Percentiles rank a stretch among this genome's conserved stretches.
phyloP scores from a whole-genome alignment of 2,797 vertebrate species.

The Liasis olivaceus region DNA sequence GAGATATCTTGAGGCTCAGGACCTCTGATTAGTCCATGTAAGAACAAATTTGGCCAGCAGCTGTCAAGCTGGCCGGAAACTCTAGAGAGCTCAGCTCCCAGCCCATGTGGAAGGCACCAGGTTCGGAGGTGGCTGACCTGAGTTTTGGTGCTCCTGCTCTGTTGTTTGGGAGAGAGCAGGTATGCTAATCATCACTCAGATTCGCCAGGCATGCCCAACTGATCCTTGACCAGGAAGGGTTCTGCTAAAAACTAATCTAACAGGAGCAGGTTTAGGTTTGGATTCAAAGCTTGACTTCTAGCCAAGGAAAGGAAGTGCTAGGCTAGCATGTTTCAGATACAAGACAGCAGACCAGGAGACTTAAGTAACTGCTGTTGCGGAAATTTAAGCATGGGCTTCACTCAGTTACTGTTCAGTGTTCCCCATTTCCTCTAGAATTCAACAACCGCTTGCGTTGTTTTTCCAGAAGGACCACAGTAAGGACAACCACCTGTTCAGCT shows the following conservation, averaged over 20 bases:
- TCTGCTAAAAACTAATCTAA: not conserved
- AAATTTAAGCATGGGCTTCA: fast-evolving
- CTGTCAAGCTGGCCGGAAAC: not conserved
- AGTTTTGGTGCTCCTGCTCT: no score
- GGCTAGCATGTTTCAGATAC: not conserved
- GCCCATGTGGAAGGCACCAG: not conserved
- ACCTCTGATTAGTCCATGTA: not conserved
- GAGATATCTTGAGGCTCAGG: not conserved
- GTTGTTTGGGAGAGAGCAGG: not conserved
- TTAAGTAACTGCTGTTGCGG: fast-evolving
- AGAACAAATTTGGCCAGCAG: not conserved
- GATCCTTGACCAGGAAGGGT: not conserved
- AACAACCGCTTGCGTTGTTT: not conserved
- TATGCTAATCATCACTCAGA: not conserved
- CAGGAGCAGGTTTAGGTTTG: not conserved
- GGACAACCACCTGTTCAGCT: not conserved
- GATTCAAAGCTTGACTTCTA: fast-evolving
- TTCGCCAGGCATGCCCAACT: not conserved
- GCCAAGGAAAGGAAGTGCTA: not conserved
- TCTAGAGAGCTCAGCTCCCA: not conserved
- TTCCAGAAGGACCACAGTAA: not conserved
- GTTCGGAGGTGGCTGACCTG: not conserved
- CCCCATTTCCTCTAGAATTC: not conserved
- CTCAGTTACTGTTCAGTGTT: not conserved
- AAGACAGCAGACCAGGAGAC: not conserved